Evolutionary conservation across 2,888 invertebrate genomes (phyloP).

Genomic region (Escarpia spicata): DNA sequence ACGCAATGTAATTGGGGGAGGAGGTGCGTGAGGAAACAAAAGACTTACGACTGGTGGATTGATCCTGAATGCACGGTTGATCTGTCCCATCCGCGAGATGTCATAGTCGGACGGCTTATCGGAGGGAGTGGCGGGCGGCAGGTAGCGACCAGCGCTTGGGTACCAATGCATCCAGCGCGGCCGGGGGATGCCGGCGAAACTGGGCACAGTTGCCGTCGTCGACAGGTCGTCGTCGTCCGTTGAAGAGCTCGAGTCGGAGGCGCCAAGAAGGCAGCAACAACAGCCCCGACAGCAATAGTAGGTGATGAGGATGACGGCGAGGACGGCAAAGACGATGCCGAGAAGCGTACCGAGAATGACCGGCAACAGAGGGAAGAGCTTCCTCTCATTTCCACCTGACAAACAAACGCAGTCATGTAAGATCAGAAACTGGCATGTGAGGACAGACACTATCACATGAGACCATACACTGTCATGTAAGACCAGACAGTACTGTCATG

Average conservation of each 20-base stretch:
- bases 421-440: not conserved
- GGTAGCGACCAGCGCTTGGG: not conserved
- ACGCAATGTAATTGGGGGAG: not conserved
- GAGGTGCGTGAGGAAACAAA: not conserved
- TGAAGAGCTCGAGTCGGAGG: not conserved
- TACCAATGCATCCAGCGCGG: not conserved
- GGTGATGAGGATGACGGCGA: not conserved
- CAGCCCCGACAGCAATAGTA: not conserved
- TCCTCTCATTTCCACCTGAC: not conserved
- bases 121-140: not conserved
- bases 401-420: not conserved
- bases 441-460: not conserved
- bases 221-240: slow-evolving; percentile 12
- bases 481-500: too few species aligned
- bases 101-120: not conserved
- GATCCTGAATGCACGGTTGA: not conserved
- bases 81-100: not conserved
- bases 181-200: not conserved
- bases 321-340: not conserved
- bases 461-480: not conserved
- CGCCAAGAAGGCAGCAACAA: not conserved
- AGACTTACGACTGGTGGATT: not conserved
- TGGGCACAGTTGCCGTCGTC: slow-evolving; percentile 4
- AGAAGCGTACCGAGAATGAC: not conserved
- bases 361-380: not conserved